Evolutionary conservation across 2,797 vertebrate species (phyloP).

Genomic region (Lutjanus argentimaculatus): DNA sequence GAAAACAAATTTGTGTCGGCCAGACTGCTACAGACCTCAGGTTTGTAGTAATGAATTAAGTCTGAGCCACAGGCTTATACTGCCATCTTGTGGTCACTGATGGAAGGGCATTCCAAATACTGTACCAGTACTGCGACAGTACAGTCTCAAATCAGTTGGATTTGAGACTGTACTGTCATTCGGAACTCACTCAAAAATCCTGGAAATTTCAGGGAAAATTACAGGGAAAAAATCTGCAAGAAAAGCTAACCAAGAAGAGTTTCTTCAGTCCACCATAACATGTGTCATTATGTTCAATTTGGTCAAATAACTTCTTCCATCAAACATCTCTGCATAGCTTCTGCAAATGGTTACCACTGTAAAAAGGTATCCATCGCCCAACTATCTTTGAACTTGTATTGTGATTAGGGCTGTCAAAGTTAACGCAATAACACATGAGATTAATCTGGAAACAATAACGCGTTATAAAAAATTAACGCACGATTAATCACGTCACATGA

Average conservation of each 20-base stretch:
- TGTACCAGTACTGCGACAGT: neutral
- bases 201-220: neutral
- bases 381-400: neutral
- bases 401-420: no score
- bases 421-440: no score
- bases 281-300: neutral
- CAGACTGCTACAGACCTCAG: neutral
- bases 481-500: no score
- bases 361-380: neutral
- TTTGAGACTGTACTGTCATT: neutral
- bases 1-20: neutral
- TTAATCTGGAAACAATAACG: no score
- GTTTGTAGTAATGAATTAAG: neutral
- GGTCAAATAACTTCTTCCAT: no score
- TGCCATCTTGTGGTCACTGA: conserved; percentile 78
- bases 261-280: neutral
- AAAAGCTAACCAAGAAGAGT: neutral
- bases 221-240: neutral
- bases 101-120: neutral
- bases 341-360: neutral
- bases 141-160: neutral
- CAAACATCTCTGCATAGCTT: neutral
- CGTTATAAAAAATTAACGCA: no score
- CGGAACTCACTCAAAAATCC: no score
- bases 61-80: conserved; percentile 20